Base-by-base conservation (phyloP, 2,113 vertebrate genomes). In the Ornithorhynchus anatinus region DNA sequence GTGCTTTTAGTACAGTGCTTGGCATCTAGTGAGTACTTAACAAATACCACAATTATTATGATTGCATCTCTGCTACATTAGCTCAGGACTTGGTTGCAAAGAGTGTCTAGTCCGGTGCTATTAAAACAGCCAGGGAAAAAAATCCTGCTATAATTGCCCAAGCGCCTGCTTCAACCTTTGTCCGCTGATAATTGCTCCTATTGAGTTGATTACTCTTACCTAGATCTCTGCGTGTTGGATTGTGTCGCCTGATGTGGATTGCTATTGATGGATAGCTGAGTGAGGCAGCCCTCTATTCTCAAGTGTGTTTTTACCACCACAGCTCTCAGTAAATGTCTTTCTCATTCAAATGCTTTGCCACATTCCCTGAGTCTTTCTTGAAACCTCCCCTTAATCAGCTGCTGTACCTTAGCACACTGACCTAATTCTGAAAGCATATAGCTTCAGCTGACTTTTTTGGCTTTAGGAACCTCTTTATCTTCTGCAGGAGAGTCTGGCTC, bases 231-330 rank as follows among this genome's bases (percentile, higher is more conserved):
- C 44, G 20, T 32, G 40, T 71, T 50, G 57, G 37, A 48, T 59
- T 69, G 9, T 64, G 73, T 79, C 74, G 47, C 32, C 54, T 84
- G 80, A 42, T 25, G 9, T 75, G 37, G 40, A 53, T 25, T 35
- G 53, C 13, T 71, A 14, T 44, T 84, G 82, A 77, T 60, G 39
- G 42, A 70, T 66, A 60, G 32, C 61, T 36, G 50, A 77, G 54
- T 27, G 54, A 84, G 74, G 75, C 38, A 48, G 70, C 43, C 37
- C 5, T 87, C 57, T 76, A 32, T 14, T 82, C 84, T 77, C n/a
- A 68, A 74, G 50, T 71, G 53, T 68, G 25, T 79, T 90, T 88
- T 84, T 74, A 69, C 72, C 27, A 35, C 45, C 83, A 67, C 64
- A 45, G 48, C 20, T 61, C 37, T 79, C 33, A 33, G 84, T 80